phyloP scores from a whole-genome alignment of 2,797 vertebrate species.

The Diglossa cyanea region DNA sequence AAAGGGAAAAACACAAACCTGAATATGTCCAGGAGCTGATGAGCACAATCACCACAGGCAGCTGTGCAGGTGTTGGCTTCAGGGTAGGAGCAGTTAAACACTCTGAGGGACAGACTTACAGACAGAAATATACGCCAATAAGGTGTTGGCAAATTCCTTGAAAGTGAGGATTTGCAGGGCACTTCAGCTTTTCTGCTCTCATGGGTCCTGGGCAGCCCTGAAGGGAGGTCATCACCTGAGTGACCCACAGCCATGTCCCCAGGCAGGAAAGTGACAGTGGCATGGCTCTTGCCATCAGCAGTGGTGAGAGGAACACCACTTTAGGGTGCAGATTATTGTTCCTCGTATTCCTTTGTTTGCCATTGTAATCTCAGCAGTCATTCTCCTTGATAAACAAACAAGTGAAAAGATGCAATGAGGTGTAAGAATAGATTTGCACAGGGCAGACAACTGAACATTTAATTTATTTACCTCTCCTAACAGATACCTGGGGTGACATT shows the following conservation, averaged over 20 bases:
- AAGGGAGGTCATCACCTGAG: neutral
- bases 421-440: conserved; percentile 80
- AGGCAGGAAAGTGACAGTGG: neutral
- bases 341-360: conserved; percentile 70
- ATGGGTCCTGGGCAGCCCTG: rapidly evolving
- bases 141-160: neutral
- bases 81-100: rapidly evolving
- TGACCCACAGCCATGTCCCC: rapidly evolving
- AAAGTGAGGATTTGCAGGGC: neutral
- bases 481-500: conserved; percentile 82
- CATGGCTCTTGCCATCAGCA: neutral
- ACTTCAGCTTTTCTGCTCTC: neutral
- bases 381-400: conserved; percentile 74
- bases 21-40: neutral
- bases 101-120: neutral
- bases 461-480: conserved; percentile 82
- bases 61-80: rapidly evolving
- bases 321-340: neutral
- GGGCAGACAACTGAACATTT: conserved; percentile 79
- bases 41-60: neutral
- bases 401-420: conserved; percentile 74
- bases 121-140: rapidly evolving
- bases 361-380: conserved; percentile 62
- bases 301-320: neutral
- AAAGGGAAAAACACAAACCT: neutral